Base-by-base conservation (phyloP, 2,888 invertebrate species). In the Brachyopa scutellaris region DNA sequence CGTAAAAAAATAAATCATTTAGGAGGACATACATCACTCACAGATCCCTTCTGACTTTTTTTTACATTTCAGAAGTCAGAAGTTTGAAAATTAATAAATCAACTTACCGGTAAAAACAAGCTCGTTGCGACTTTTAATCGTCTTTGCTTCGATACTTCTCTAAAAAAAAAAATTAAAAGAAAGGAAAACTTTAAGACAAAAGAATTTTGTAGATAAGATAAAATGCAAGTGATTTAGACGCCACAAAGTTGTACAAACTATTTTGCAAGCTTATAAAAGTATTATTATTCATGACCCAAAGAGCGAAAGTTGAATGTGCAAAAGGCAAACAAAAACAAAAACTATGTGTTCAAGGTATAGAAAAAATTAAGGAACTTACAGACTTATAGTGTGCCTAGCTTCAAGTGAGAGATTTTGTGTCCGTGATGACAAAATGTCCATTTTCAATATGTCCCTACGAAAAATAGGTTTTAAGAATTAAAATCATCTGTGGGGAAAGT, bases 371-470 rank as follows among this genome's bases (percentile, higher is more conserved):
- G 15, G 33, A 47, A 82, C 82, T 82, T 82, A 82, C 82, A 66
- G 70, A 62, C 82, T 82, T 61, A 76, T 45, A 61, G 82, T 82
- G 51, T 82, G 82, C 40, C 82, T 76, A 70, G 82, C 82, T 72
- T 82, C 82, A 33, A 82, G 36, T 40, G 70, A 36, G 2, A 82
- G 76, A 23, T 9, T 11, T 47, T 66, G 19, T 23, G 17, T 40
- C 47, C 55, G 61, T 19, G 23, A 21, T 64, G 74, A 49, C 9
- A 74, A 31, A 69, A 57, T 55, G 57, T 69, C 74, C 80, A 80
- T 80, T 19, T 67, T 53, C 26, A 53, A 19, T 29, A 23, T 31
- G 23, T 51, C 42, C 69, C 80, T 80, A 80, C 40, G 49, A 40
- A 80, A 72, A 78, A 78, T 40, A 59, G 15, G 47, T 36, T 40